Conservation (phyloP, 2,113 vertebrate genomes). For the Arvicanthis niloticus region DNA sequence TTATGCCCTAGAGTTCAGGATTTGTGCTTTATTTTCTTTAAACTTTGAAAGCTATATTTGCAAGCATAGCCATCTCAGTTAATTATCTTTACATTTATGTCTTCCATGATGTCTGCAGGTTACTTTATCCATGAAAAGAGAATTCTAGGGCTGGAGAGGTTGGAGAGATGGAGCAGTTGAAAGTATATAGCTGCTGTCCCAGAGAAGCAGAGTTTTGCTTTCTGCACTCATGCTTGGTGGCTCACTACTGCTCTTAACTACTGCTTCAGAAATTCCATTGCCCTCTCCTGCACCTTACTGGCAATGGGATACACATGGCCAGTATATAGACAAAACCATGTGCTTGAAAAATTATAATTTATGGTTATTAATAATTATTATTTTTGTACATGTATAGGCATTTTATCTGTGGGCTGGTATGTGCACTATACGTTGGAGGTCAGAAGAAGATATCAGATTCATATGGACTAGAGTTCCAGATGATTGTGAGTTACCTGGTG, state of each 20-base stretch:
- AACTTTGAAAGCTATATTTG: background rate
- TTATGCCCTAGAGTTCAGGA: background rate
- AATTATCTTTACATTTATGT: background rate
- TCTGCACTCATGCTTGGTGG: no score
- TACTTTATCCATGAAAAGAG: background rate
- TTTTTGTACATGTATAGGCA: background rate
- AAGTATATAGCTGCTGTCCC: no score
- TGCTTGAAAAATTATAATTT: background rate
- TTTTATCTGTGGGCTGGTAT: background rate
- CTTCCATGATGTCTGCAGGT: background rate
- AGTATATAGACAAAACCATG: no score
- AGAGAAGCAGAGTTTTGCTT: background rate
- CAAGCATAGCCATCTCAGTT: background rate
- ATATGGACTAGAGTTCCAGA: background rate
- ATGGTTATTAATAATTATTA: background rate
- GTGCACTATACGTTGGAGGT: background rate
- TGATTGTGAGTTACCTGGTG: background rate
- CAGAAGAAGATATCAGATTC: background rate
- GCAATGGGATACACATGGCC: no score
- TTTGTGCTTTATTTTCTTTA: background rate
- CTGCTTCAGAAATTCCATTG: background rate
- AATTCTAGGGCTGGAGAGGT: background rate
- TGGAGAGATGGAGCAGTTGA: background rate
- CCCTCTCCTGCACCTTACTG: background rate
- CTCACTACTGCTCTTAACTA: background rate